Evolutionary conservation across 2,888 invertebrate genomes (phyloP), one percentile per base, ranked within the genome.

Genomic region (Anticlea derivata): DNA sequence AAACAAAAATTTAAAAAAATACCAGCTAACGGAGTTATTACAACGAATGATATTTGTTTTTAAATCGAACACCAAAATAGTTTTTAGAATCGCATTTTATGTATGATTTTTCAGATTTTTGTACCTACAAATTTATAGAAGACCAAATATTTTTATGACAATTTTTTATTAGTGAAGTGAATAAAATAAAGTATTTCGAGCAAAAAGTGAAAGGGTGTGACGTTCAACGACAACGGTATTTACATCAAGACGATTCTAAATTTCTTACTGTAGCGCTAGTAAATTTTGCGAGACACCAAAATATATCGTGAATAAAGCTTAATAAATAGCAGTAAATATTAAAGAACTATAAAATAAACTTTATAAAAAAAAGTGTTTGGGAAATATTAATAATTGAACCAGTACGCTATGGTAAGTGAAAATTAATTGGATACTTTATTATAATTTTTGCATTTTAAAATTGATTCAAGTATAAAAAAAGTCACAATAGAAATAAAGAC

Each of bases 1-100:
- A 68, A n/a, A 66, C 68, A 60, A 65, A 66, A 72, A 70, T 8
- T 30, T 29, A 41, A 60, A 43, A 54, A 55, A 29, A 51, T 30
- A 30, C 30, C 17, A 33, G 38, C 52, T 66, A 69, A 74, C 64
- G 65, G 68, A 78, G 66, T 72, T 59, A 45, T 64, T 66, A 83
- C 87, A 88, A 86, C 87, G 88, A 88, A 86, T 73, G 31, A 60
- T 58, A 52, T 54, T 68, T 34, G 10, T 31, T 13, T 63, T 61
- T 31, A 27, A 65, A 61, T 51, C 53, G 59, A 64, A 58, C 58
- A 51, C 49, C 50, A 51, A 47, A 60, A 63, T 50, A 61, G 41
- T 52, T 47, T 41, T 55, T 57, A 39, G 41, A 50, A 46, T 44
- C 45, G 45, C 48, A 52, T 45, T 61, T 58, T 64, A 49, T 40